Conservation (phyloP, 2,797 vertebrate genomes). For the Heteromormyrus szaboi region DNA sequence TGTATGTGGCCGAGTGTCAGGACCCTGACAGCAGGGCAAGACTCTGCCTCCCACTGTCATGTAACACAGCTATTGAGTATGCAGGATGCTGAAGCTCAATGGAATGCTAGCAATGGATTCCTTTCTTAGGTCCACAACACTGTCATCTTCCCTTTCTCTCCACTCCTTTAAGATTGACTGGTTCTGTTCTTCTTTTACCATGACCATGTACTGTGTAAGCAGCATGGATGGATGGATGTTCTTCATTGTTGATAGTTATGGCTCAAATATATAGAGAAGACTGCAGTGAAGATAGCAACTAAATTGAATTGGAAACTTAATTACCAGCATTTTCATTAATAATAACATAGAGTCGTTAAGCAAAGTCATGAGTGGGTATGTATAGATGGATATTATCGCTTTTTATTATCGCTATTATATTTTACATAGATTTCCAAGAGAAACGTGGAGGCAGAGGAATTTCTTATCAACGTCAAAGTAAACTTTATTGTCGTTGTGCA, state of each 20-base stretch:
- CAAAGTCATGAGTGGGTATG: not conserved
- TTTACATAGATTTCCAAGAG: not conserved
- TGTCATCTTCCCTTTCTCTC: not conserved
- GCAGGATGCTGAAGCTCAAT: not conserved
- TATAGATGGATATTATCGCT: not conserved
- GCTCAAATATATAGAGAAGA: not conserved
- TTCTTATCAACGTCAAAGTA: not conserved
- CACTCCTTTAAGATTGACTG: not conserved
- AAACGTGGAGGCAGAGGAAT: not conserved
- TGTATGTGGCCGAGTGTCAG: not conserved
- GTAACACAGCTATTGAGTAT: not conserved
- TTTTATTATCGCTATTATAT: not conserved
- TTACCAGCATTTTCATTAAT: not conserved
- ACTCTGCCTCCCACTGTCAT: not conserved
- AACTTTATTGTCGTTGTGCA: not conserved
- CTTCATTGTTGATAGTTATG: not conserved
- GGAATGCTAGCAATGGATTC: not conserved
- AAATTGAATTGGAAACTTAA: not conserved
- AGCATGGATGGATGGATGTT: not conserved
- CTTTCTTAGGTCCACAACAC: not conserved
- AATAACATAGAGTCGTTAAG: not conserved
- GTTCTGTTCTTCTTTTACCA: not conserved
- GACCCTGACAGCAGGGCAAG: not conserved
- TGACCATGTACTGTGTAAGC: not conserved
- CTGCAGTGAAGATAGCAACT: not conserved